Percentiles rank a stretch among this genome's conserved stretches.
phyloP scores from a whole-genome alignment of 2,797 vertebrate species.

The Crax fasciolata region DNA sequence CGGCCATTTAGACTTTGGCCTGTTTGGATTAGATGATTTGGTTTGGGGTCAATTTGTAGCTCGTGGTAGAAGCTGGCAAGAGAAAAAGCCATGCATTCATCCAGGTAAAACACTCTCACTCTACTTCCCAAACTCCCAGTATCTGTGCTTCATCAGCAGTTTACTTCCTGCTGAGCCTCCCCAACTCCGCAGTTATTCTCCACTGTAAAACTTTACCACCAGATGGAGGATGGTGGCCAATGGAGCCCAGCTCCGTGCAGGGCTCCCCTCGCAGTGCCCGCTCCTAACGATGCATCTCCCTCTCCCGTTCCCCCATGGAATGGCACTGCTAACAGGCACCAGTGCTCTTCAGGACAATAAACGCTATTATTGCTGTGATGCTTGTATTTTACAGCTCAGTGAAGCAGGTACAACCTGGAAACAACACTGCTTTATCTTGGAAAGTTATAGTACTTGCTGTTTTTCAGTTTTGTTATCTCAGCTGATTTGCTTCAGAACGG shows the following conservation, averaged over 20 bases:
- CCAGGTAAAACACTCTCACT: neutral
- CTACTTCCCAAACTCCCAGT: neutral
- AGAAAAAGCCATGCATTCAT: neutral
- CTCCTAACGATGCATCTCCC: neutral
- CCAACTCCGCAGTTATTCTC: neutral
- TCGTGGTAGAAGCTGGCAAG: neutral
- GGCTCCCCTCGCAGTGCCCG: neutral
- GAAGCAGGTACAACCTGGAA: conserved; percentile 7
- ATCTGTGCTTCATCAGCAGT: conserved; percentile 19
- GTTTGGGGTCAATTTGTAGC: neutral
- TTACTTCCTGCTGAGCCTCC: neutral
- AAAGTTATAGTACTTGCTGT: neutral
- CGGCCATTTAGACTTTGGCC: neutral
- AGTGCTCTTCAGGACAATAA: neutral
- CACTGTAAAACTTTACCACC: neutral
- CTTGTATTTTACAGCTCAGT: neutral
- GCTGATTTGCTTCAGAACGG: neutral
- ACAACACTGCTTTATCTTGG: neutral
- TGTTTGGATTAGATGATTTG: neutral
- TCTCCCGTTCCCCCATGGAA: neutral
- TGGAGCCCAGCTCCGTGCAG: neutral
- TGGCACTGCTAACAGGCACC: neutral
- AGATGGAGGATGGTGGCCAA: neutral
- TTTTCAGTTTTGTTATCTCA: neutral
- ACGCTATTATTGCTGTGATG: neutral